phyloP scores from a whole-genome alignment of 1,140 invertebrate species.

The Thaumatotibia leucotreta region DNA sequence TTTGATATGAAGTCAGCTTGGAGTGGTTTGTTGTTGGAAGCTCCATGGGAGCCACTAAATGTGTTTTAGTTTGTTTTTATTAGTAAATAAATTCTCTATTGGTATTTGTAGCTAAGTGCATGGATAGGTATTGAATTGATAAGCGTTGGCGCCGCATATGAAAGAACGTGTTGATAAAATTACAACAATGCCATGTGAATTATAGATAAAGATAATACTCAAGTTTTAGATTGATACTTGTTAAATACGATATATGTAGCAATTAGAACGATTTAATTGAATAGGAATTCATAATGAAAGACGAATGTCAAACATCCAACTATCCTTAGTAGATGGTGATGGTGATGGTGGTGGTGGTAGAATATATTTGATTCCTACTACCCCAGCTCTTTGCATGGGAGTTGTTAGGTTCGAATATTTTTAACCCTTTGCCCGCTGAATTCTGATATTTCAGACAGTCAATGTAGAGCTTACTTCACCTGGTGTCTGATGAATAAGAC shows the following conservation, averaged over 20 bases:
- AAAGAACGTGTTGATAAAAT: slow-evolving; percentile 35
- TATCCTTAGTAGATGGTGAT: too few relatives aligned
- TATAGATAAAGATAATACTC: slow-evolving; percentile 50
- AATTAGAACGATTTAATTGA: too few relatives aligned
- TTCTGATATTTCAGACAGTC: too few relatives aligned
- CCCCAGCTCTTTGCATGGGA: too few relatives aligned
- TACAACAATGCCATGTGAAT: slow-evolving; percentile 27
- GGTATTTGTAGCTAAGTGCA: background rate
- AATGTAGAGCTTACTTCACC: too few relatives aligned
- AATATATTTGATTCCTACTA: too few relatives aligned
- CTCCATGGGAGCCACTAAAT: background rate
- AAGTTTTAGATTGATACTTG: slow-evolving; percentile 25
- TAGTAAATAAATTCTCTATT: background rate
- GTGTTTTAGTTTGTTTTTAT: background rate
- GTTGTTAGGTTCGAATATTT: too few relatives aligned
- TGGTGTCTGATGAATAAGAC: too few relatives aligned
- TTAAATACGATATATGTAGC: background rate
- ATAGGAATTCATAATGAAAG: too few relatives aligned
- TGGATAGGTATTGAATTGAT: slow-evolving; percentile 29
- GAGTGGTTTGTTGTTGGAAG: slow-evolving; percentile 11
- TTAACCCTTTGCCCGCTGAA: too few relatives aligned
- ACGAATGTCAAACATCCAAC: too few relatives aligned
- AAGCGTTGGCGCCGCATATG: slow-evolving; percentile 50
- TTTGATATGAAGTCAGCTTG: slow-evolving; percentile 18
- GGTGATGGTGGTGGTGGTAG: too few relatives aligned